phyloP scores from a whole-genome alignment of 1,140 invertebrate species.

The Caenorhabditis brenneri region DNA sequence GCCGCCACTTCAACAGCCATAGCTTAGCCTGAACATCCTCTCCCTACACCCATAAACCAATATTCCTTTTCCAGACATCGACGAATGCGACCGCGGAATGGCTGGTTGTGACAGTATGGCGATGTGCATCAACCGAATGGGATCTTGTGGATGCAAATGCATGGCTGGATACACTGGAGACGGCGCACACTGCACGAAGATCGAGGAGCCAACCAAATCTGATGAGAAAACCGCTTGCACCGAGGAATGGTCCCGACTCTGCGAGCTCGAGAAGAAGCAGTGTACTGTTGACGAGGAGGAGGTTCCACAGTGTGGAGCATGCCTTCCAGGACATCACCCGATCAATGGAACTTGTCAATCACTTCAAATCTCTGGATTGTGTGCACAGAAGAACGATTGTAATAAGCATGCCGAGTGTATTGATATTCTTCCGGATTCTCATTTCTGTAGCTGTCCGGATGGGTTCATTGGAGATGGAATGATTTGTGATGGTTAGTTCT shows the following conservation, averaged over 20 bases:
- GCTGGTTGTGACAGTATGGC: constrained; percentile 73
- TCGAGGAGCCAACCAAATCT: not conserved
- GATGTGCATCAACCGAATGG: constrained; percentile 83
- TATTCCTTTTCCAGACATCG: constrained; percentile 79
- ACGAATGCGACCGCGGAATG: constrained; percentile 79
- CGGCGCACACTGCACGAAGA: constrained; percentile 73
- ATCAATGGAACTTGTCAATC: constrained; percentile 63
- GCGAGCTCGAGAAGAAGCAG: constrained; percentile 63
- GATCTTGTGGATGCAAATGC: constrained; percentile 84
- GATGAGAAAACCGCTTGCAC: constrained; percentile 52
- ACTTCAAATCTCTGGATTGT: not conserved
- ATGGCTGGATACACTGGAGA: constrained; percentile 82
- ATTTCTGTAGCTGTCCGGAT: constrained; percentile 64
- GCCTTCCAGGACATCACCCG: constrained; percentile 65
- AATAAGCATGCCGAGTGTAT: constrained; percentile 67
- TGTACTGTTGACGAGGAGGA: constrained; percentile 68
- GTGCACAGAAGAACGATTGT: constrained; percentile 61
- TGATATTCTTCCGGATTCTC: constrained; percentile 61
- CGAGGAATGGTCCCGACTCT: constrained; percentile 59
- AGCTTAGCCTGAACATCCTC: too few relatives aligned
- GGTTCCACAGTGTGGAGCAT: constrained; percentile 65
- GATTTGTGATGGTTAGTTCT: constrained; percentile 63
- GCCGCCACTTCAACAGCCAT: too few relatives aligned
- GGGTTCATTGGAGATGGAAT: constrained; percentile 67
- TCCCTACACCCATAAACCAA: too few relatives aligned